These are phyloP conservation scores for Galaxias olidus DNA, from an alignment of 2,797 vertebrate genomes.

Conservation along the genomic window DNA sequence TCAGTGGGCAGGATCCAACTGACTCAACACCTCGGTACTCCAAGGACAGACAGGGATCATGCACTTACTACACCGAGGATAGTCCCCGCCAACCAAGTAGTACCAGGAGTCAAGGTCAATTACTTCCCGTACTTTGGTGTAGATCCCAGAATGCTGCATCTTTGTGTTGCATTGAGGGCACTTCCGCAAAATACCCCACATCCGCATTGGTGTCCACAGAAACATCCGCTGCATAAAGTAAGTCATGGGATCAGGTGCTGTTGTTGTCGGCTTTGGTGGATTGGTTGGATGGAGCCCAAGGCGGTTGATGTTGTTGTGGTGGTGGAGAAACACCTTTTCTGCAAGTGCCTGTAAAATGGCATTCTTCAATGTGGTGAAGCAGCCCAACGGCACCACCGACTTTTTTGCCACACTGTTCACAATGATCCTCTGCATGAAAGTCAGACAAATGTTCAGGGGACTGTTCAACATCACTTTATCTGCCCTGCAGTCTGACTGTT, in stretches of 20 bases:
- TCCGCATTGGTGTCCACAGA: constrained; percentile 27
- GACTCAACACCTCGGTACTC: constrained; percentile 4
- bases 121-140: constrained; percentile 24
- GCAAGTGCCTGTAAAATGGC: too few relatives aligned
- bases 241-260: constrained; percentile 1
- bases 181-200: constrained; percentile 21
- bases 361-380: too few relatives aligned
- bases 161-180: constrained; percentile 20
- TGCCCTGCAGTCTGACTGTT: too few relatives aligned
- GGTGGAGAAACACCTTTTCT: too few relatives aligned
- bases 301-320: background rate
- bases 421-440: too few relatives aligned
- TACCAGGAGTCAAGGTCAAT: constrained; percentile 23
- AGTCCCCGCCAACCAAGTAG: constrained; percentile 24
- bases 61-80: constrained; percentile 22
- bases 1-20: too few relatives aligned
- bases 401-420: too few relatives aligned
- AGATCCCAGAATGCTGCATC: constrained; percentile 30
- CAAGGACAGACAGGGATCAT: constrained; percentile 26
- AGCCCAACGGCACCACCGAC: too few relatives aligned
- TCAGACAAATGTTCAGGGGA: too few relatives aligned
- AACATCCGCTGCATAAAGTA: constrained; percentile 20
- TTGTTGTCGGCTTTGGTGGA: constrained; percentile 4
- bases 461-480: too few relatives aligned
- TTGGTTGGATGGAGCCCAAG: constrained; percentile 8